Evolutionary conservation across 2,888 invertebrate genomes (phyloP).

Genomic region (Hirtodrosophila alboralis): DNA sequence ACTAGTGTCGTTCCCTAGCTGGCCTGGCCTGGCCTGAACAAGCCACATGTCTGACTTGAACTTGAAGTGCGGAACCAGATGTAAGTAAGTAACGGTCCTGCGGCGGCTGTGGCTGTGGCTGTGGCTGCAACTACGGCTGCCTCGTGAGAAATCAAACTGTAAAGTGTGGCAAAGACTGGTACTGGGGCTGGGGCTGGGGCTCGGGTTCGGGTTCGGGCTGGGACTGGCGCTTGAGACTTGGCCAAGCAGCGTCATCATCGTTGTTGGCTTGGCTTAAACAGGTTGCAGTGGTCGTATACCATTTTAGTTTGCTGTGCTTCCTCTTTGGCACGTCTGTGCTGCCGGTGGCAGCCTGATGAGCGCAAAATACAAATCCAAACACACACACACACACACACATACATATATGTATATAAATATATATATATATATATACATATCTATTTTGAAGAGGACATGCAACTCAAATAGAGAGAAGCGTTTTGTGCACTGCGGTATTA

Average conservation of each 20-base stretch:
- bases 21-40: constrained; percentile 28
- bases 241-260: constrained; percentile 30
- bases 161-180: constrained; percentile 61
- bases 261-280: constrained; percentile 59
- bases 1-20: constrained; percentile 27
- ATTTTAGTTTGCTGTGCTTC: constrained; percentile 69
- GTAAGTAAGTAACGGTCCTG: constrained; percentile 77
- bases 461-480: constrained; percentile 42
- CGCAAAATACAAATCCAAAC: constrained; percentile 27
- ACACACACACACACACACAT: constrained; percentile 15
- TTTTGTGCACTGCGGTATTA: constrained; percentile 35
- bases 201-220: constrained; percentile 7
- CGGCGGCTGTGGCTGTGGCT: constrained; percentile 42
- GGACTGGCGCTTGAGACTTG: constrained; percentile 4
- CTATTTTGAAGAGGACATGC: constrained; percentile 28
- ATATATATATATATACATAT: constrained; percentile 14
- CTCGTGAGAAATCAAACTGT: constrained; percentile 78
- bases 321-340: constrained; percentile 56
- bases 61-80: constrained; percentile 78
- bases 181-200: constrained; percentile 25
- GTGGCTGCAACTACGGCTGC: constrained; percentile 49
- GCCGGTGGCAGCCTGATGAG: constrained; percentile 59
- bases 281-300: constrained; percentile 76
- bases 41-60: constrained; percentile 66
- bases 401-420: constrained; percentile 15